These are phyloP conservation scores for Scomber japonicus DNA, from an alignment of 2,113 vertebrate species.

Conservation along the genomic window DNA sequence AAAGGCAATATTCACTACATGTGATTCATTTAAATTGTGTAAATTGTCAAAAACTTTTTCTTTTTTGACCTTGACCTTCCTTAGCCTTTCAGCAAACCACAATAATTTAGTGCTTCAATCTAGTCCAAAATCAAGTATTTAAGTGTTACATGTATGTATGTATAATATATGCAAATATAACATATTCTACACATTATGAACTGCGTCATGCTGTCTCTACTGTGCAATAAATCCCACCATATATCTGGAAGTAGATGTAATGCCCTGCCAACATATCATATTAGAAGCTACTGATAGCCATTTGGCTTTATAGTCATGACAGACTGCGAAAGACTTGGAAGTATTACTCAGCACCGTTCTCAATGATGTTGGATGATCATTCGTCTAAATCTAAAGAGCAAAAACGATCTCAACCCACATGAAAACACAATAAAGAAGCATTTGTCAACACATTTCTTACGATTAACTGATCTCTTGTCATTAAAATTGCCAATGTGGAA, in stretches of 20 bases:
- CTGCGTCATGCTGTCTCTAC: not conserved
- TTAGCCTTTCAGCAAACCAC: not conserved
- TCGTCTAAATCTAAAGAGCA: conserved; percentile 60
- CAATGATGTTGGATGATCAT: conserved; percentile 40
- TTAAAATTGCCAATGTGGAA: conserved; percentile 52
- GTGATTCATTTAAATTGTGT: not conserved
- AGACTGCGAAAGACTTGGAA: conserved; percentile 18
- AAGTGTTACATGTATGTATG: not conserved
- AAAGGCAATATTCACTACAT: not conserved
- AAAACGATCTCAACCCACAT: conserved; percentile 54
- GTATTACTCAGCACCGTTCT: conserved; percentile 25
- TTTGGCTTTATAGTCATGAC: conserved; percentile 36
- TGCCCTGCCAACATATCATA: conserved; percentile 24
- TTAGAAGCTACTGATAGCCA: conserved; percentile 43
- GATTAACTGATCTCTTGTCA: conserved; percentile 56
- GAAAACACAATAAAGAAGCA: conserved; percentile 45
- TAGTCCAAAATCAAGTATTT: not conserved
- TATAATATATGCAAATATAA: not conserved
- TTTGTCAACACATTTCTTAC: conserved; percentile 44
- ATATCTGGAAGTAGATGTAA: conserved; percentile 33
- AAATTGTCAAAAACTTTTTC: not conserved
- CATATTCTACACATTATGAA: not conserved
- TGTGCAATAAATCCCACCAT: not conserved
- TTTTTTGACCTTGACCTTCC: not conserved
- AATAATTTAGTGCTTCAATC: not conserved